A percentile compares a stretch with the other conserved stretches of the same genome.
Conservation (phyloP, 2,888 invertebrate genomes). For the Lasioglossum zephyrum region DNA sequence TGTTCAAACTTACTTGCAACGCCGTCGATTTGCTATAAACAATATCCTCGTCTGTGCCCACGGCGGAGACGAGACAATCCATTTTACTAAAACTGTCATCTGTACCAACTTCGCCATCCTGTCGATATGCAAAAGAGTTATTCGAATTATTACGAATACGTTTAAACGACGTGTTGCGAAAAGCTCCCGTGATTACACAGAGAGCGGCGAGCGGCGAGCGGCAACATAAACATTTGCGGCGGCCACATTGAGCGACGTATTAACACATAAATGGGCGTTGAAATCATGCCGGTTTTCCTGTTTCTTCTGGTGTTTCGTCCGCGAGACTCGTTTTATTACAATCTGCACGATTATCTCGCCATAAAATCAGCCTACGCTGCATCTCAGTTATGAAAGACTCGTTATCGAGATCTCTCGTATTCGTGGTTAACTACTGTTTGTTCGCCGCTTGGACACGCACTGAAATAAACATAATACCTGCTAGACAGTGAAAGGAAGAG, state of each 20-base stretch:
- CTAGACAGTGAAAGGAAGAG: not conserved
- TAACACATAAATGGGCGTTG: too few species aligned
- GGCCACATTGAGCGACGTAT: too few species aligned
- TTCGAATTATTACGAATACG: not conserved
- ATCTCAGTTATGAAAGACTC: not conserved
- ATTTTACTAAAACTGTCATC: conserved; percentile 93
- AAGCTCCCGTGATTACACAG: not conserved
- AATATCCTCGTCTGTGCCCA: conserved; percentile 97
- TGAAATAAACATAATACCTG: not conserved
- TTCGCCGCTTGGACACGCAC: not conserved
- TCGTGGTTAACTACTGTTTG: not conserved
- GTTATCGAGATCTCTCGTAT: not conserved
- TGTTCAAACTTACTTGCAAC: conserved; percentile 89
- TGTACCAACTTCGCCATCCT: conserved; percentile 87
- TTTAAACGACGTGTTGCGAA: not conserved
- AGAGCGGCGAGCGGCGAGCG: too few species aligned
- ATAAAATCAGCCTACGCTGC: not conserved
- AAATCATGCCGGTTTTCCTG: not conserved
- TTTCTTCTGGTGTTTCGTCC: not conserved
- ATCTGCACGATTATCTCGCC: not conserved
- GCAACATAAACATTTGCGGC: too few species aligned
- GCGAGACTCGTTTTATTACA: not conserved
- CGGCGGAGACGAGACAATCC: conserved; percentile 96
- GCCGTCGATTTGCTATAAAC: conserved; percentile 98
- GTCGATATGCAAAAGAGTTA: conserved; percentile 59